Base-by-base conservation (phyloP, 2,113 vertebrate species). In the Dasyprocta punctata region DNA sequence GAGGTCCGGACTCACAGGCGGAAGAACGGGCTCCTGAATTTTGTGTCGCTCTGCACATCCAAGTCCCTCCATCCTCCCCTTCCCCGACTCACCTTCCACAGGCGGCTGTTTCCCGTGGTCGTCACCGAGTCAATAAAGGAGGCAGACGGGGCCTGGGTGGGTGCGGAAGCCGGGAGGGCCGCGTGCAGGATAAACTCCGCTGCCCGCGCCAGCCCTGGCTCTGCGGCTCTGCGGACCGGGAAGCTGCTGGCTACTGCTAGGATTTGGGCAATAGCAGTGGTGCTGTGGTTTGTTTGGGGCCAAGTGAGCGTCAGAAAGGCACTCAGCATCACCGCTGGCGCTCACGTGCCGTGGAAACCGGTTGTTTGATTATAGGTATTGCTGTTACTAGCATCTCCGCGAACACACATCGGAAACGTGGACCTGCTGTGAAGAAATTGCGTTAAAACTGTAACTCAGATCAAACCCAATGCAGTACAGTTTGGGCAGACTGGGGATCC, bases 161-260 rank as follows among this genome's bases (percentile, higher is more conserved):
- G 67, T 6, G 33, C 19, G 2, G 71, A 44, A 36, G 8, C 49
- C 16, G 24, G 14, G 61, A 58, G 3, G 3, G 5, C 24, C 10
- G 30, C 12, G 1, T 9, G 30, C 7, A 1, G 2, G 7, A 0
- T 7, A 71, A 36, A 22, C 26, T 54, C 16, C 3, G 41, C 28
- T 17, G 49, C 24, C 65, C 2, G 33, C 4, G 13, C 7, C 24
- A 4, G 14, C 7, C 54, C 54, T 5, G 82, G 63, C 73, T 24
- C 63, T 26, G 6, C 2, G 3, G 0, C 36, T 5, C 22, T 24
- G n/a, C 30, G 12, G 28, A 33, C 8, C 4, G 7, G 30, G n/a
- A 20, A 58, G 44, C 28, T 13, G 19, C 71, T 17, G 8, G 36
- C 33, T 4, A 7, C 1, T 36, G 61, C 81, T 17, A 33, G 22